Conservation (phyloP, 2,113 vertebrate genomes). For the Pelobates fuscus region DNA sequence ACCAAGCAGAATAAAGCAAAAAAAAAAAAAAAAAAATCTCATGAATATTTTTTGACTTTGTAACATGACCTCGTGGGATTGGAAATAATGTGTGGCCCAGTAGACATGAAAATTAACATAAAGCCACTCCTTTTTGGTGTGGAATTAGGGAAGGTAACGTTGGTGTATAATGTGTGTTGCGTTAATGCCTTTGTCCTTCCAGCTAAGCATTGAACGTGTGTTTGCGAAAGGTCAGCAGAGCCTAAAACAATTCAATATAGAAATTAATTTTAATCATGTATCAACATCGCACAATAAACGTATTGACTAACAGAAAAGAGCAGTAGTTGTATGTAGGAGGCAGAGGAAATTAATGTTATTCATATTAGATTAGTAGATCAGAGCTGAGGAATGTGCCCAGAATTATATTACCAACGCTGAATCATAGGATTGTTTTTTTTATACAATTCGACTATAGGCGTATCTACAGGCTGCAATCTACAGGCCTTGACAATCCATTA, state of each 20-base stretch:
- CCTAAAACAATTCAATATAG: conserved; percentile 28
- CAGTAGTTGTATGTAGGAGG: neutral
- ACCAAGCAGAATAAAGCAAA: no score
- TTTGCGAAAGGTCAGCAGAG: neutral
- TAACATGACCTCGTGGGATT: no score
- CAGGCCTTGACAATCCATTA: no score
- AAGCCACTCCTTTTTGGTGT: conserved; percentile 33
- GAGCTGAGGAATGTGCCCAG: no score
- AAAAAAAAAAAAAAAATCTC: no score
- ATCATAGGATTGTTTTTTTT: no score
- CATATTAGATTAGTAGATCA: no score
- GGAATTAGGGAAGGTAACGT: neutral
- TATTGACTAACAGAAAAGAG: neutral
- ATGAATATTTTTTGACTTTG: no score
- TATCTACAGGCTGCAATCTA: no score
- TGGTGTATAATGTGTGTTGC: conserved; percentile 20
- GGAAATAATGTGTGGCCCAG: neutral
- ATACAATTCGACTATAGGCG: no score
- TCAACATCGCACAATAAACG: neutral
- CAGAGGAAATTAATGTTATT: neutral
- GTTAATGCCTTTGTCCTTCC: conserved; percentile 32
- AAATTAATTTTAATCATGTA: neutral
- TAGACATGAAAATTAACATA: conserved; percentile 18
- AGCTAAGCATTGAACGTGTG: conserved; percentile 1
- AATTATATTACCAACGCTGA: no score